Evolutionary conservation across 1,140 invertebrate genomes (phyloP).

Genomic region (Dufourea novaeangliae): DNA sequence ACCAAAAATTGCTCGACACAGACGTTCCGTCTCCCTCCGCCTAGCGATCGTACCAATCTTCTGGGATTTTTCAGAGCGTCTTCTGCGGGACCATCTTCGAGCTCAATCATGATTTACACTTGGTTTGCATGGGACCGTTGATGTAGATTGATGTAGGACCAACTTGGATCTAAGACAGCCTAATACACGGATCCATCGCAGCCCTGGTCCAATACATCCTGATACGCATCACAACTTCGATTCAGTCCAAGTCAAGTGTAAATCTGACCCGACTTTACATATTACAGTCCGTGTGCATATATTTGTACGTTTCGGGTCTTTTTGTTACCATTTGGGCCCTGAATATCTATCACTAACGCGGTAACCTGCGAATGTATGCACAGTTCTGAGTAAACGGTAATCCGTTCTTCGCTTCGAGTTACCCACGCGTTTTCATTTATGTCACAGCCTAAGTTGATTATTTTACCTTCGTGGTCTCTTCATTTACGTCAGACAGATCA

Average conservation of each 20-base stretch:
- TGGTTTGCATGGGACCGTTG: too few species aligned
- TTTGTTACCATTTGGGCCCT: conserved; percentile 11
- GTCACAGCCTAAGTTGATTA: not conserved
- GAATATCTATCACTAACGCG: conserved; percentile 45
- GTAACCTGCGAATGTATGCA: conserved; percentile 8
- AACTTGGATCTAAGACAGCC: too few species aligned
- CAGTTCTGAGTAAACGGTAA: not conserved
- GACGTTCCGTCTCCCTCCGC: not conserved
- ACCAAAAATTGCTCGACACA: conserved; percentile 33
- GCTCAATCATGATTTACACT: too few species aligned
- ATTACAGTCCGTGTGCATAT: too few species aligned
- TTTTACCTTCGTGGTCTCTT: conserved; percentile 35
- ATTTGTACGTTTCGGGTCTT: conserved; percentile 26
- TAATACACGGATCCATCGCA: too few species aligned
- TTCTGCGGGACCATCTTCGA: too few species aligned
- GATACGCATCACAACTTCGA: too few species aligned
- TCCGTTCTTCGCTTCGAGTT: conserved; percentile 8
- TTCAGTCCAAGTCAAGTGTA: too few species aligned
- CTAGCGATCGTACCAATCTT: too few species aligned
- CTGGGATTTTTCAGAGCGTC: not conserved
- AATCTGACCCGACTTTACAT: too few species aligned
- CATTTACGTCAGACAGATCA: conserved; percentile 11
- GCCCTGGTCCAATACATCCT: too few species aligned
- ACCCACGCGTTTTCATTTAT: not conserved
- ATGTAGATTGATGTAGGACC: too few species aligned